Conservation (phyloP, 2,113 vertebrate genomes). For the Orthonyx spaldingii region DNA sequence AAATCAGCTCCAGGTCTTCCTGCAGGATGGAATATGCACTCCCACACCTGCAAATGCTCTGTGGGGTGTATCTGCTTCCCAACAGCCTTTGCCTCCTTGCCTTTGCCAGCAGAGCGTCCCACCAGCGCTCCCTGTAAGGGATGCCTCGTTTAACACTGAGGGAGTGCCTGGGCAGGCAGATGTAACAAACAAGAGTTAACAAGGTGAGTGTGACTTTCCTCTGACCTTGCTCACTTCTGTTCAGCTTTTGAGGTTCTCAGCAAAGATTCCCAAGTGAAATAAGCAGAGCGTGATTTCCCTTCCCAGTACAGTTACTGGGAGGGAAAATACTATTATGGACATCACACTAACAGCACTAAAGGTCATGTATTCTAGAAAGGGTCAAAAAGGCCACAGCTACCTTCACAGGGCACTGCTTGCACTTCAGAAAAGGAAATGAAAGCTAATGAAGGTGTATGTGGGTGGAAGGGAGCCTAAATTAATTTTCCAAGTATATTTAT, state of each 20-base stretch:
- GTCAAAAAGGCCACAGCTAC: neutral
- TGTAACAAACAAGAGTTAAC: neutral
- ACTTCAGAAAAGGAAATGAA: neutral
- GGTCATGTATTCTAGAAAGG: neutral
- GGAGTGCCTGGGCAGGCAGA: neutral
- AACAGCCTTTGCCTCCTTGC: neutral
- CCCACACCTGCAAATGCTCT: neutral
- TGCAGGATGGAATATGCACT: neutral
- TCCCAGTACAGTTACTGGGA: neutral
- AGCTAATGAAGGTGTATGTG: neutral
- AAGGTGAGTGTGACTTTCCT: neutral
- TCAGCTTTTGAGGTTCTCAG: neutral
- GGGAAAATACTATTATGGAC: neutral
- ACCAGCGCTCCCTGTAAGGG: neutral
- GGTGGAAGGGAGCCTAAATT: neutral
- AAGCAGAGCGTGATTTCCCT: neutral
- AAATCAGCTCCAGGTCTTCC: neutral
- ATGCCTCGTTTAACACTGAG: accelerated
- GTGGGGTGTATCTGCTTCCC: neutral
- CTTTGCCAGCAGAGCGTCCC: neutral
- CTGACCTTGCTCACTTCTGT: neutral
- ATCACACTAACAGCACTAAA: neutral
- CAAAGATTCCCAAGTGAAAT: neutral
- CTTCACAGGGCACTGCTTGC: neutral
- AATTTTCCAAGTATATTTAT: neutral